Evolutionary conservation across 2,888 invertebrate genomes (phyloP).

Genomic region (Rhopalosiphum nymphaeae): DNA sequence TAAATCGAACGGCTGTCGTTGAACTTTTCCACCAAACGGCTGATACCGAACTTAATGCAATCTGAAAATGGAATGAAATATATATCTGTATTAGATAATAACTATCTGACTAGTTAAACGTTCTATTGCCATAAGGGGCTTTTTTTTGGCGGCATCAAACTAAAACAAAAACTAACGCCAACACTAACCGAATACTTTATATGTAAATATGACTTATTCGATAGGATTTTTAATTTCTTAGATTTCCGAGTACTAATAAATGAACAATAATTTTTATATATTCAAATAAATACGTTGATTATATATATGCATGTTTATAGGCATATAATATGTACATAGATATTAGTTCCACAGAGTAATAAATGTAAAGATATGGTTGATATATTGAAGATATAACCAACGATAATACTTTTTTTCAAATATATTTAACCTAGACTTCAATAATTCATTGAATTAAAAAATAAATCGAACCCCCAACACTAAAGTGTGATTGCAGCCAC

Average conservation of each 20-base stretch:
- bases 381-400: too few species aligned
- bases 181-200: neutral
- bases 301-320: neutral
- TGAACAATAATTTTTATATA: too few species aligned
- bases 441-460: too few species aligned
- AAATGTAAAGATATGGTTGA: too few species aligned
- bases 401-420: too few species aligned
- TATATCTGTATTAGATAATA: neutral
- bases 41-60: conserved; percentile 87
- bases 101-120: neutral
- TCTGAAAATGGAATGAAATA: conserved; percentile 72
- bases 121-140: neutral
- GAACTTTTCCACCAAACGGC: conserved; percentile 79
- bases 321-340: neutral
- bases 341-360: neutral
- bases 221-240: neutral
- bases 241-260: neutral
- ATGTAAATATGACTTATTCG: neutral
- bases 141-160: neutral
- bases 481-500: too few species aligned
- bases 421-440: too few species aligned
- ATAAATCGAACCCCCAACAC: too few species aligned
- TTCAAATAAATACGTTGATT: too few species aligned
- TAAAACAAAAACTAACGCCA: neutral
- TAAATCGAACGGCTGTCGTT: conserved; percentile 74